These are phyloP conservation scores for Chinchilla lanigera DNA, from an alignment of 2,113 vertebrate genomes.

Conservation along the genomic window DNA sequence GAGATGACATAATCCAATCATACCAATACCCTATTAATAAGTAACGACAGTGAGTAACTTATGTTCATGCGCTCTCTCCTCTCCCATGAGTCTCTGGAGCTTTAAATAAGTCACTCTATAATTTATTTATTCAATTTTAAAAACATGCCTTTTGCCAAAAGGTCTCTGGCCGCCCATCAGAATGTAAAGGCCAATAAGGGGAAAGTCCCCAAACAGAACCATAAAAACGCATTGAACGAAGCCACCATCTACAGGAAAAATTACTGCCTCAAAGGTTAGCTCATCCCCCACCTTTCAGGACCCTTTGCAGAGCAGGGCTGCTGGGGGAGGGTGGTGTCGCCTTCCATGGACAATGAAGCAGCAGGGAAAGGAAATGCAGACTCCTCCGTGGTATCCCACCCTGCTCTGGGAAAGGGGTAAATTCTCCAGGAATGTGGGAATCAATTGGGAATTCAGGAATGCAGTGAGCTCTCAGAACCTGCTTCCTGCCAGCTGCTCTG, in stretches of 20 bases:
- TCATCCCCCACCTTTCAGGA: accelerated
- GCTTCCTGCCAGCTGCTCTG: neutral
- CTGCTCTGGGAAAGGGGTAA: accelerated
- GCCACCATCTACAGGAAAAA: neutral
- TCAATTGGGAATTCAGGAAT: no score
- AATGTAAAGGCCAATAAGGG: neutral
- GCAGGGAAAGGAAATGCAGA: accelerated
- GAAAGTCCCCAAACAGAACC: neutral
- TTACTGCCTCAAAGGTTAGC: neutral
- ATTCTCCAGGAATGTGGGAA: neutral
- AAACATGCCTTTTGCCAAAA: neutral
- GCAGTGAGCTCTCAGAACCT: neutral
- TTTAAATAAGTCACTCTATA: neutral
- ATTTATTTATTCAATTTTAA: slow-evolving; percentile 52
- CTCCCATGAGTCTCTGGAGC: accelerated
- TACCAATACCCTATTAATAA: neutral
- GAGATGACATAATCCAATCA: neutral
- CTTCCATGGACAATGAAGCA: accelerated
- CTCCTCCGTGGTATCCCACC: accelerated
- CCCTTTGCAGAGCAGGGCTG: no score
- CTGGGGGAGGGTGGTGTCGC: neutral
- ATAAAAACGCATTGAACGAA: accelerated
- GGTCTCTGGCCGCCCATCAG: slow-evolving; percentile 25
- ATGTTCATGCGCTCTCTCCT: accelerated
- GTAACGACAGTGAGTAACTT: accelerated